These are phyloP conservation scores for Sebastes schlegelii DNA, from an alignment of 2,113 vertebrate genomes.

Conservation along the genomic window DNA sequence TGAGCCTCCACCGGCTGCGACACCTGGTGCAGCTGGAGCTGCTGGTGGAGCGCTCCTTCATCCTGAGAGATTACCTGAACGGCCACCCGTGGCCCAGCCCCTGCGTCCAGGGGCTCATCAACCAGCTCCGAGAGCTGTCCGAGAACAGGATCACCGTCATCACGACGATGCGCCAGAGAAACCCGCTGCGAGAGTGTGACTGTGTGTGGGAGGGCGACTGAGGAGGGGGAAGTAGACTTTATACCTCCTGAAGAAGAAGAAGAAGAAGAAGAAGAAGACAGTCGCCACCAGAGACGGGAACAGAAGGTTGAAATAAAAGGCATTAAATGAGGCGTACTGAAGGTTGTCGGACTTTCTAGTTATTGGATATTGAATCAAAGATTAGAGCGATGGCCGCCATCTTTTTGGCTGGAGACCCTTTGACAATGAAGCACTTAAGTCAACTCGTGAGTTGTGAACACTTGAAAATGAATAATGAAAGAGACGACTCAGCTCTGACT, in stretches of 20 bases:
- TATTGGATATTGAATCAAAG: neutral
- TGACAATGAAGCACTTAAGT: neutral
- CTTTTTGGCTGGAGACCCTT: neutral
- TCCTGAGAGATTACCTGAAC: slow-evolving; percentile 67
- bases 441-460: neutral
- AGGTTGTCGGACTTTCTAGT: too few species aligned
- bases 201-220: slow-evolving; percentile 73
- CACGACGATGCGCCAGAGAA: slow-evolving; percentile 65
- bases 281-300: neutral
- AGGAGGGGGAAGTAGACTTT: neutral
- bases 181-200: slow-evolving; percentile 69
- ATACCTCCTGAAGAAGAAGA: neutral
- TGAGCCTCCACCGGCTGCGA: slow-evolving; percentile 68
- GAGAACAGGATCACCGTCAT: slow-evolving; percentile 66
- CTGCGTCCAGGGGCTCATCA: slow-evolving; percentile 62
- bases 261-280: neutral
- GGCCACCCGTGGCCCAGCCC: slow-evolving; percentile 75
- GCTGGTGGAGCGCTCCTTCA: slow-evolving; percentile 73
- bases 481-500: neutral
- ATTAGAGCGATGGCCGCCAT: neutral
- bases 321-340: neutral
- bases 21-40: slow-evolving; percentile 75
- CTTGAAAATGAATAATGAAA: neutral
- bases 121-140: slow-evolving; percentile 61
- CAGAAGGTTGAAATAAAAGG: neutral